Evolutionary conservation across 1,140 invertebrate species (phyloP), one percentile per base, ranked within the genome.

Genomic region (Stenopsyche tienmushanensis): DNA sequence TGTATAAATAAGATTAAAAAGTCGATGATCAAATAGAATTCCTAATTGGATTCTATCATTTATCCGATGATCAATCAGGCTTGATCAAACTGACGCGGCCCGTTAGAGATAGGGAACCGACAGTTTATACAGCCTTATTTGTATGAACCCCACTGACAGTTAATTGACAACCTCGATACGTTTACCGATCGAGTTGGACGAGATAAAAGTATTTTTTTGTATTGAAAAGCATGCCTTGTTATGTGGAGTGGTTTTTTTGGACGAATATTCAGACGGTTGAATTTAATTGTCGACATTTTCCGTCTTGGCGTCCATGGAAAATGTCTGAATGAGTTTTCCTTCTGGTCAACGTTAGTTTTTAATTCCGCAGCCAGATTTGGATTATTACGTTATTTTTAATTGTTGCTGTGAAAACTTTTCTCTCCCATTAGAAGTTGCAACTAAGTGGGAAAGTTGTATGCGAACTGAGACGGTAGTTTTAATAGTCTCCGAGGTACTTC

Each of bases 351-450:
- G 60, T 25, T 57, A 25, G 47, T 62, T 69, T 69, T 65, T 59
- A 65, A 65, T 69, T 65, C 42, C 26, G 41, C 45, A 7, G 29
- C 66, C 42, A 50, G 62, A 62, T 69, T 69, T 42, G 25, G 62
- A 69, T 69, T 69, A 65, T 69, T 69, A 63, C 67, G 65, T 69
- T 69, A 69, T 69, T 69, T 69, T 69, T 69, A 65, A 69, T 69
- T 65, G 67, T 69, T 59, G 59, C 45, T 69, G 34, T 44, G 52
- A 66, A 69, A 69, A 65, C 24, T 69, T 69, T 65, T 47, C 53
- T 41, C 67, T 62, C 52, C 67, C 64, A 53, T 63, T 65, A 59
- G 58, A 65, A 65, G 58, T 69, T 59, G 52, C 26, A 52, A 42
- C 34, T 60, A 63, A 69, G 67, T 69, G 57, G 67, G 58, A 65